Evolutionary conservation across 2,113 vertebrate species (phyloP), one percentile per base, ranked within the genome.

Genomic region (Casuarius casuarius): DNA sequence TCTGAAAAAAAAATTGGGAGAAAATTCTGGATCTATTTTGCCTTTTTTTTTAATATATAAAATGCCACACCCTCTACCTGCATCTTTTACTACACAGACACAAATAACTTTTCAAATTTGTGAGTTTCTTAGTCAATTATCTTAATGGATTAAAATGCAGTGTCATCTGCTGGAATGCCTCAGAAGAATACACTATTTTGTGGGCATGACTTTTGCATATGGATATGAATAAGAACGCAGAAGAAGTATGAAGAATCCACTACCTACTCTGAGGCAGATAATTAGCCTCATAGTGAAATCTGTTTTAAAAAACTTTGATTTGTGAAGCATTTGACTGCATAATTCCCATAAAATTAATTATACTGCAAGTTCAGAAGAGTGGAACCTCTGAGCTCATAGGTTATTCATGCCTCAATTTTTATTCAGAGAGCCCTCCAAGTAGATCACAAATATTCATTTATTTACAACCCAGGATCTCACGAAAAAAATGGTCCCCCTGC

Each of bases 261-360:
- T 81, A 72, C 15, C 59, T 44, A 65, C 23, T 73, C 54, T 82
- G 84, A 76, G 92, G 38, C 19, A 79, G 38, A 82, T 82, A 91
- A 95, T 92, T 91, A 94, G 8, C 5, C 35, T 62, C 48, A 58
- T 92, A 72, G 13, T 68, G 56, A 68, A 81, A 76, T 29, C 23
- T 75, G 26, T n/a, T 90, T 14, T 19, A 65, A 75, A 88, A 67
- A 59, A 63, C 18, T 58, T 72, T 90, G 67, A 90, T 93, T 92
- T 93, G 31, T 72, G 52, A 96, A 61, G 31, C 19, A 89, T 95
- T 93, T 78, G 44, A 70, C 48, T 81, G 18, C 12, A 26, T 89
- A 75, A 89, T 92, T 91, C 66, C 21, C 15, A 70, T 65, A 75
- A 89, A 96, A 92, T 84, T 65, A 74, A 90, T 77, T 87, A 81